A percentile compares a stretch with the other conserved stretches of the same genome.
Conservation (phyloP, 2,888 invertebrate genomes). For the Cataglyphis rosenhaueri region DNA sequence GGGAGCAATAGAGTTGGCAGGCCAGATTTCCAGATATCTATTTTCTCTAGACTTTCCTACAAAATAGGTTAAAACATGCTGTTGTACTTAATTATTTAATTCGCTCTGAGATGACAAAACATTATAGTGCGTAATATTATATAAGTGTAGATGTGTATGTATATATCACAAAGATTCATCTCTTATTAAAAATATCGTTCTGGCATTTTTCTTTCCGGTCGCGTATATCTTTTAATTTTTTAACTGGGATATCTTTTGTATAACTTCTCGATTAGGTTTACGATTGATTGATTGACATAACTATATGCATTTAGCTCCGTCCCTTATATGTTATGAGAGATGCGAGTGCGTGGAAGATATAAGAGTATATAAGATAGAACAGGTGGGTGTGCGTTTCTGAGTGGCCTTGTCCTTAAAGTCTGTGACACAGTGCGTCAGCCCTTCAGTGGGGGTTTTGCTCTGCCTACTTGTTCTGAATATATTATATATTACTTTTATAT, state of each 20-base stretch:
- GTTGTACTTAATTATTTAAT: constrained; percentile 74
- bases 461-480: constrained; percentile 82
- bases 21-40: constrained; percentile 54
- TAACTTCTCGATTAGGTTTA: constrained; percentile 48
- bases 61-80: constrained; percentile 56
- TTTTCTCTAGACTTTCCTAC: constrained; percentile 65
- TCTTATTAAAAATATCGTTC: neutral
- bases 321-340: constrained; percentile 78
- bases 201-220: constrained; percentile 17
- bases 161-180: constrained; percentile 56
- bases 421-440: constrained; percentile 78
- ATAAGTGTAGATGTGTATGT: constrained; percentile 60
- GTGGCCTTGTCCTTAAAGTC: constrained; percentile 82
- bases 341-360: constrained; percentile 46
- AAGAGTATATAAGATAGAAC: constrained; percentile 69
- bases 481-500: constrained; percentile 81
- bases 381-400: constrained; percentile 78
- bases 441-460: constrained; percentile 76
- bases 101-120: constrained; percentile 54
- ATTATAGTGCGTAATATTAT: constrained; percentile 59
- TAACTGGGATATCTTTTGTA: neutral
- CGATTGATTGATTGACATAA: constrained; percentile 65
- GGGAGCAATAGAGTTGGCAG: constrained; percentile 55
- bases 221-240: constrained; percentile 14
- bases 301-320: constrained; percentile 82